Evolutionary conservation across 2,113 vertebrate genomes (phyloP).

Genomic region (Aldabrachelys gigantea): DNA sequence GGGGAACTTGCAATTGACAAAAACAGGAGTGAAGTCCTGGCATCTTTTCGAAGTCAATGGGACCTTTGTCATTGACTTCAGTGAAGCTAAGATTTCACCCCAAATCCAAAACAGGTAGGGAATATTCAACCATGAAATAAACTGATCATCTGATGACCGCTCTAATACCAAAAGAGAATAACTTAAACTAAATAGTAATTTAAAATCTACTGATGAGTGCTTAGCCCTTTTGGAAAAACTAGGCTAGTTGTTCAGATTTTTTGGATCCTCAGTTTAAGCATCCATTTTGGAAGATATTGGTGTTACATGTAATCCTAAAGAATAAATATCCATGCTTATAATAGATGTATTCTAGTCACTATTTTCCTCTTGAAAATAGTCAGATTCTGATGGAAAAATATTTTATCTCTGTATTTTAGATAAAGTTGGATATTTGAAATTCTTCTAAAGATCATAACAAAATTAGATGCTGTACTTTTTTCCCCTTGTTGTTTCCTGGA

Average conservation of each 20-base stretch:
- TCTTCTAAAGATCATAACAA: background rate
- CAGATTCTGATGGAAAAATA: background rate
- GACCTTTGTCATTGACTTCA: background rate
- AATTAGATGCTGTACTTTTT: background rate
- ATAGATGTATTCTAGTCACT: background rate
- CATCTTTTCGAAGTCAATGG: background rate
- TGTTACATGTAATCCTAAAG: background rate
- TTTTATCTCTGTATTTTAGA: background rate
- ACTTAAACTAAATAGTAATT: background rate
- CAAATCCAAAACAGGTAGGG: background rate
- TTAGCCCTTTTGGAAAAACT: background rate
- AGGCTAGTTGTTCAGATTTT: background rate
- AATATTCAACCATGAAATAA: background rate
- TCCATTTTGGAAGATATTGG: background rate
- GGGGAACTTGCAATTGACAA: background rate
- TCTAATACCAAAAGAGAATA: background rate
- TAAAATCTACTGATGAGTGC: background rate
- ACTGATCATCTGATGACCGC: background rate
- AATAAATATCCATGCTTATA: background rate
- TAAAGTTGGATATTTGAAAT: slow-evolving; percentile 1
- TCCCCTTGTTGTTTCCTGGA: background rate
- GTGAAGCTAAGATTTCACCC: background rate
- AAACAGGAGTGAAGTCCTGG: background rate
- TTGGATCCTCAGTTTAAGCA: background rate
- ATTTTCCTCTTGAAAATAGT: slow-evolving; percentile 1